Percentiles rank a stretch among this genome's conserved stretches.
These are phyloP conservation scores for Anguilla japonica DNA, from an alignment of 2,113 vertebrate species.

Conservation along the genomic window DNA sequence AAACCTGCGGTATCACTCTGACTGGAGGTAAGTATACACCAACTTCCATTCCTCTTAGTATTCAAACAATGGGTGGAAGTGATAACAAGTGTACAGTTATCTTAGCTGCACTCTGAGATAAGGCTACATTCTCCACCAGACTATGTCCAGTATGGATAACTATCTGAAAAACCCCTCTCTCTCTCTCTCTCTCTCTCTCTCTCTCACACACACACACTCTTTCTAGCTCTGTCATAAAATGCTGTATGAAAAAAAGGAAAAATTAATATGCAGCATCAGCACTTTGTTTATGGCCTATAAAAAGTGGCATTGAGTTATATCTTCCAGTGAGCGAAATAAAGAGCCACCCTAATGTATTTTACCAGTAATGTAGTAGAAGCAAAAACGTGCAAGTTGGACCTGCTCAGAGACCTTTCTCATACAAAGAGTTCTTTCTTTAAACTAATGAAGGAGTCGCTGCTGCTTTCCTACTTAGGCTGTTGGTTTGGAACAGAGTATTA, in stretches of 20 bases:
- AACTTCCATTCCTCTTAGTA: slow-evolving; percentile 15
- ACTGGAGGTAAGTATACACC: slow-evolving; percentile 25
- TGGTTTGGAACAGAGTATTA: slow-evolving; percentile 32
- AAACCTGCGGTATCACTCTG: neutral
- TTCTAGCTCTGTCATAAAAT: neutral
- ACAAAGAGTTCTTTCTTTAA: slow-evolving; percentile 2
- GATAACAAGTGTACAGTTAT: slow-evolving; percentile 29
- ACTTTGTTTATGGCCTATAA: slow-evolving; percentile 9
- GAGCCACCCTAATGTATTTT: neutral
- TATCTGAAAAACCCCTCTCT: neutral
- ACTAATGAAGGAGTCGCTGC: slow-evolving; percentile 7
- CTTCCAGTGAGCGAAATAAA: neutral
- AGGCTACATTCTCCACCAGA: slow-evolving; percentile 26
- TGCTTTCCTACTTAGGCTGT: slow-evolving; percentile 32
- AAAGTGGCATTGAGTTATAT: neutral
- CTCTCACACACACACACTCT: neutral
- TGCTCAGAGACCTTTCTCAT: neutral
- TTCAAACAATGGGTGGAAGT: slow-evolving; percentile 50
- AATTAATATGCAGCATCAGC: neutral
- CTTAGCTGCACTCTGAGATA: slow-evolving; percentile 41
- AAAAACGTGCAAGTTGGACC: neutral
- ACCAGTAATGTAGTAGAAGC: neutral
- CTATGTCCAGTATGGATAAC: neutral
- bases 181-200: neutral
- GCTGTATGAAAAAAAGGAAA: neutral